Percentiles rank a stretch among this genome's conserved stretches.
Evolutionary conservation across 2,888 invertebrate genomes (phyloP).

Genomic region (Druceiella hillmani): DNA sequence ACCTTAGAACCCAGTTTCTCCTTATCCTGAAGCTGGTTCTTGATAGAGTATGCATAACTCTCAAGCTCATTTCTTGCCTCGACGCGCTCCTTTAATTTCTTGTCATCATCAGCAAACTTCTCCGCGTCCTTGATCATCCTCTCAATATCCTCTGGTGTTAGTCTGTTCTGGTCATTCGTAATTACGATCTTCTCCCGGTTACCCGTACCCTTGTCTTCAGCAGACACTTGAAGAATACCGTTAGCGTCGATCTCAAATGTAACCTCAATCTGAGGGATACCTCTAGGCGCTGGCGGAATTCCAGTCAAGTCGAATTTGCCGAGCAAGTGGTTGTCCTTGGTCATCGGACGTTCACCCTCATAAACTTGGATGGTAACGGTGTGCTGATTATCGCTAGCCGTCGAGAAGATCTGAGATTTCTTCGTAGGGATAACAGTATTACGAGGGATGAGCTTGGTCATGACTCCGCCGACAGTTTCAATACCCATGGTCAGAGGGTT

Average conservation of each 20-base stretch:
- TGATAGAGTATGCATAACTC: constrained; percentile 94
- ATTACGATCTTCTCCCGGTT: constrained; percentile 98
- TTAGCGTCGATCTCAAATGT: constrained; percentile 94
- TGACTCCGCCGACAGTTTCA: constrained; percentile 99
- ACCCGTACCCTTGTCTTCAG: constrained; percentile 99
- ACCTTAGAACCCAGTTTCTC: constrained; percentile 93
- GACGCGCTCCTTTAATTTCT: constrained; percentile 91
- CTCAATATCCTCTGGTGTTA: constrained; percentile 98
- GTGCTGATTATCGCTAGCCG: constrained; percentile 98
- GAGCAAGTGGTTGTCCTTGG: constrained; percentile 97
- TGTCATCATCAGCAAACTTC: constrained; percentile 98
- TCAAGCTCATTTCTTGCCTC: constrained; percentile 97
- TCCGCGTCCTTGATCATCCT: constrained; percentile 99
- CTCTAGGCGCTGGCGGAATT: constrained; percentile 91
- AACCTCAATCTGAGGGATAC: constrained; percentile 92
- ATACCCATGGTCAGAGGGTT: constrained; percentile 99
- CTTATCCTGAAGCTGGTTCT: constrained; percentile 95
- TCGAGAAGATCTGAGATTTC: constrained; percentile 99
- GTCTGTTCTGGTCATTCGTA: constrained; percentile 95
- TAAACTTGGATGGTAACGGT: constrained; percentile 98
- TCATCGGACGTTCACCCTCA: constrained; percentile 99
- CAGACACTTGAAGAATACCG: constrained; percentile 92
- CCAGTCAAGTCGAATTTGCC: constrained; percentile 98
- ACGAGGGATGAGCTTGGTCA: constrained; percentile 97
- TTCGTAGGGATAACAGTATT: constrained; percentile 99